These are phyloP conservation scores for Helobdella robusta DNA, from an alignment of 2,888 invertebrate genomes.

Conservation along the genomic window DNA sequence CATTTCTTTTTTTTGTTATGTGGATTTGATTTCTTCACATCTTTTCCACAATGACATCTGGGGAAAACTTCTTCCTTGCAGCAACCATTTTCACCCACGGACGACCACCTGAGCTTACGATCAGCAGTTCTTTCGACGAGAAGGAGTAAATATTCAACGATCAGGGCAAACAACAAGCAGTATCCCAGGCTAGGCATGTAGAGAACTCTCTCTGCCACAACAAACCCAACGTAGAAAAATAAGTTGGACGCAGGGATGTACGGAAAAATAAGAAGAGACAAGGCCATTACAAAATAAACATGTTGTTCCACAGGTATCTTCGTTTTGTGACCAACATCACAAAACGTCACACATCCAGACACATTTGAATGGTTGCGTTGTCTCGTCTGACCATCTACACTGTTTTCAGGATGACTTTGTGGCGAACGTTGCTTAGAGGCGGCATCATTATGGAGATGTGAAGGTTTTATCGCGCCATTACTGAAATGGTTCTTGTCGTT, in stretches of 20 bases:
- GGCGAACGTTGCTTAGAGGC: not conserved
- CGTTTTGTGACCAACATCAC: not conserved
- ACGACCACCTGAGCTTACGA: too few relatives aligned
- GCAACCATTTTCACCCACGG: too few relatives aligned
- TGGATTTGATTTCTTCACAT: not conserved
- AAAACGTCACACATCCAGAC: not conserved
- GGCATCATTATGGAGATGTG: not conserved
- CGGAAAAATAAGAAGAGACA: conserved; percentile 74
- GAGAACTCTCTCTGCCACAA: conserved; percentile 86
- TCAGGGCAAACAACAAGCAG: conserved; percentile 71
- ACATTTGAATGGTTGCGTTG: not conserved
- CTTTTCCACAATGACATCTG: not conserved
- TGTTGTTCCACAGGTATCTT: not conserved
- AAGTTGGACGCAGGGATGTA: conserved; percentile 91
- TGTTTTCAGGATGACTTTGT: too few relatives aligned
- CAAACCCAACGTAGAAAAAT: conserved; percentile 95
- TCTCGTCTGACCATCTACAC: too few relatives aligned
- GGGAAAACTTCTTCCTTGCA: not conserved
- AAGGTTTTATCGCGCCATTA: not conserved
- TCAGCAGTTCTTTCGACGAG: too few relatives aligned
- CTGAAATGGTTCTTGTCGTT: not conserved
- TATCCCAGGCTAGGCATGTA: conserved; percentile 92
- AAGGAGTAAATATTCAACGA: too few relatives aligned
- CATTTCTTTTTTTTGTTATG: not conserved
- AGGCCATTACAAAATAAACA: conserved; percentile 39